Base-by-base conservation (phyloP, 2,888 invertebrate genomes). In the Rhagonycha fulva region DNA sequence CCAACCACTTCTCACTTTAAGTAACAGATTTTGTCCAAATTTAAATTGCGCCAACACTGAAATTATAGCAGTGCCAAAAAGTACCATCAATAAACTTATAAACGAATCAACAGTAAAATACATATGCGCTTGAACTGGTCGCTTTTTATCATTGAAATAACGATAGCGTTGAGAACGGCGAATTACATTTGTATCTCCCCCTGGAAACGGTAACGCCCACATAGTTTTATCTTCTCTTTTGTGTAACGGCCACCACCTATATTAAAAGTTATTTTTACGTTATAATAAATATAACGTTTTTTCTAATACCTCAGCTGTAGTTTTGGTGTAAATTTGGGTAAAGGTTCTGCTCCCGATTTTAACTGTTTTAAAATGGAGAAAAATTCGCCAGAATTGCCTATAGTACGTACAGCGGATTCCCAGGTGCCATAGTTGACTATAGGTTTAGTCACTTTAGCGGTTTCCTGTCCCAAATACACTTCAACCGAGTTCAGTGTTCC, bases 381-480 rank as follows among this genome's bases (percentile, higher is more conserved):
- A 72, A 97, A 86, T 83, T 96, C 94, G 71, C 89, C 81, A 1
- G 87, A 83, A 86, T 94, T 88, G 0, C 93, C 91, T 71, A 98
- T 83, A 0, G 95, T 94, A 85, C 96, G 89, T 7, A 98, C 91
- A 0, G 94, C 91, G 0, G 97, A 96, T 85, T 95, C 94, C 94
- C 96, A 98, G 0, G 98, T 98, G n/a, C 94, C 97, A 84, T 91
- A 94, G 88, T 98, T 94, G 47, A 95, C 82, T 4, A 85, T 79
- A 0, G 94, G 88, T 4, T 68, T 68, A 2, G 81, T 82, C n/a
- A 47, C 7, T 3, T 83, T 87, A 67, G 87, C 84, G 76, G 84
- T 83, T 81, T 87, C 87, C 0, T 70, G 70, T 76, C 87, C 88
- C 68, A 96, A 81, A 85, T 93, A 97, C 0, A 93, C 91, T 85